A percentile compares a stretch with the other conserved stretches of the same genome.
These are phyloP conservation scores for Macrobrachium nipponense DNA, from an alignment of 1,140 invertebrate species.

Conservation along the genomic window DNA sequence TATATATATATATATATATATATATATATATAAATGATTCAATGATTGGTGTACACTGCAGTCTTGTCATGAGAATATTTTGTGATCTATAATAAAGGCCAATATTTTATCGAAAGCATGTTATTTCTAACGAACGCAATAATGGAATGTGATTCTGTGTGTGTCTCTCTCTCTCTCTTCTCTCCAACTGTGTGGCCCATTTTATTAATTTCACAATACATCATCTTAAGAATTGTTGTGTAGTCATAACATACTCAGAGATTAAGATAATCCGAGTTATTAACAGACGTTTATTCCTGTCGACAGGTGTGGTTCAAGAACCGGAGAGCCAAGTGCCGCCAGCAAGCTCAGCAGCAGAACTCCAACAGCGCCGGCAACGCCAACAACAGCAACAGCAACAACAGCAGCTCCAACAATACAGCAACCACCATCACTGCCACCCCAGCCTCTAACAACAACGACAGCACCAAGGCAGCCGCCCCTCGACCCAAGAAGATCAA, in stretches of 20 bases:
- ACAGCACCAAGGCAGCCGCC: conserved; percentile 57
- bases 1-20: too few species aligned
- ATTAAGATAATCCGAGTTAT: background rate
- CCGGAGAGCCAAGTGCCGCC: conserved; percentile 66
- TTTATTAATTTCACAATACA: background rate
- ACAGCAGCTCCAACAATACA: conserved; percentile 41
- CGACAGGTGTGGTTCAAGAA: conserved; percentile 67
- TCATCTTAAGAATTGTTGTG: background rate
- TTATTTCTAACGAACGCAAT: too few species aligned
- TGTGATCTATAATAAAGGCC: too few species aligned
- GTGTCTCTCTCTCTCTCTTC: too few species aligned
- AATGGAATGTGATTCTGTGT: too few species aligned
- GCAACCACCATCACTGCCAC: conserved; percentile 53
- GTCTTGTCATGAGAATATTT: too few species aligned
- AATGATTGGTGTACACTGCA: too few species aligned
- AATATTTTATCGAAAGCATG: too few species aligned
- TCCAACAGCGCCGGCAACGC: conserved; percentile 1
- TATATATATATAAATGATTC: too few species aligned
- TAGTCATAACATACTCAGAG: background rate
- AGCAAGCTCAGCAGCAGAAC: conserved; percentile 60
- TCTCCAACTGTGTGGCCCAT: too few species aligned
- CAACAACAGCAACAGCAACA: conserved; percentile 60
- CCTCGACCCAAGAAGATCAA: conserved; percentile 64
- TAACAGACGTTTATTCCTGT: background rate
- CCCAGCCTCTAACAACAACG: conserved; percentile 43